Evolutionary conservation across 2,888 invertebrate species (phyloP), one percentile per base, ranked within the genome.

Genomic region (Macaria notata): DNA sequence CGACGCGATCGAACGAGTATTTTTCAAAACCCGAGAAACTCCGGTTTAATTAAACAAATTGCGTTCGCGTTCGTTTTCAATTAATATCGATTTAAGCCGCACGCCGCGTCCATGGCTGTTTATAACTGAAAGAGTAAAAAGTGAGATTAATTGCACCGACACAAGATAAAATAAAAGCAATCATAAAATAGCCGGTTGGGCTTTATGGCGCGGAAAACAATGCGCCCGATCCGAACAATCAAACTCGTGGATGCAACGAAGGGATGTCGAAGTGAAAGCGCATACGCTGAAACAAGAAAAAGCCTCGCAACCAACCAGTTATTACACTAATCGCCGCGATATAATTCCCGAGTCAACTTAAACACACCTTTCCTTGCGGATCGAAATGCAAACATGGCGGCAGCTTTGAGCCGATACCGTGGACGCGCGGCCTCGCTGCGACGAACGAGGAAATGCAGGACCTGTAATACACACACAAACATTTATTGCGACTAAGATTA

Each of bases 351-450:
- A 89, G 88, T 90, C 87, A 89, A 89, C 88, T 88, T 92, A 91
- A 92, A 91, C 91, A 92, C 92, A 89, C 91, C 91, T n/a, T 90
- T 86, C 85, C 80, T 86, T 84, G 88, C 85, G 81, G 85, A 87
- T 86, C 88, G 91, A 88, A 92, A 92, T 85, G 89, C 91, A 92
- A 92, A 92, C 92, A 92, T 90, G 90, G 88, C 90, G 88, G 87
- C 78, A 80, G 84, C 89, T 92, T 92, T 91, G 89, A 84, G 78
- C 64, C 72, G 73, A 80, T 76, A 78, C 83, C 84, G 83, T 83
- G 86, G 82, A 68, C 72, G 69, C 69, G 75, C 81, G 64, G 54
- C 54, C 41, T 63, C 46, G 38, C 51, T 51, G 41, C 48, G 48
- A 55, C 56, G 55, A 61, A 63, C 46, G 50, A 57, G 57, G 51